phyloP scores from a whole-genome alignment of 2,797 vertebrate species.

The Neopelma chrysocephalum region DNA sequence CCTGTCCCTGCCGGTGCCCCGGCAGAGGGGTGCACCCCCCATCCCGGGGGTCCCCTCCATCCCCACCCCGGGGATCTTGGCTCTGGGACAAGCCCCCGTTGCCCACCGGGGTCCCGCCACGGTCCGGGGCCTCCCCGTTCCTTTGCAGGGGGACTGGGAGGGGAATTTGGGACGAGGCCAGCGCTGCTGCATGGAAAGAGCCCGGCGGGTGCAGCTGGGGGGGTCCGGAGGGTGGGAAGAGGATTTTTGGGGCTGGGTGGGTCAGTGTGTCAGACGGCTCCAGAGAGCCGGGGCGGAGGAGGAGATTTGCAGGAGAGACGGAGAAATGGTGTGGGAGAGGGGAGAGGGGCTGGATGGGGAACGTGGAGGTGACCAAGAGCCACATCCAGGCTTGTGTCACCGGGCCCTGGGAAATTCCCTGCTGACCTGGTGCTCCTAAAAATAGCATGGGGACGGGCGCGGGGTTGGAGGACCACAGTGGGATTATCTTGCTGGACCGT shows the following conservation, averaged over 20 bases:
- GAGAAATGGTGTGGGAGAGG: background rate
- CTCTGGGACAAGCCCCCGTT: background rate
- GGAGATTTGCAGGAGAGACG: background rate
- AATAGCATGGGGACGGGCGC: background rate
- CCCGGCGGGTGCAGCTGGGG: slow-evolving; percentile 35
- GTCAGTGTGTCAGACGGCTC: background rate
- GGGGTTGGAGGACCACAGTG: background rate
- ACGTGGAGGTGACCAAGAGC: background rate
- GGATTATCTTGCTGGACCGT: background rate
- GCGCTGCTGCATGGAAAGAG: slow-evolving; percentile 22
- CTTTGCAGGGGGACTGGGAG: background rate
- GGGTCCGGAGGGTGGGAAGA: background rate
- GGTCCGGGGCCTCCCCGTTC: background rate
- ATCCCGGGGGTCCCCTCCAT: background rate
- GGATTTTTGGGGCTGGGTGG: slow-evolving; percentile 32
- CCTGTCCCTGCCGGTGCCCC: background rate
- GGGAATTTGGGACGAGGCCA: slow-evolving; percentile 28
- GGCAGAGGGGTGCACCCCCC: background rate
- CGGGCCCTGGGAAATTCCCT: slow-evolving; percentile 6
- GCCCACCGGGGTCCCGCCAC: background rate
- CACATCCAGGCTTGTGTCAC: background rate
- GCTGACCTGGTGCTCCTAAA: slow-evolving; percentile 18
- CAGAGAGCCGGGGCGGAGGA: background rate
- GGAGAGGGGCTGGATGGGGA: background rate
- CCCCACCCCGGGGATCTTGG: background rate